A percentile compares a stretch with the other conserved stretches of the same genome.
Evolutionary conservation across 2,113 vertebrate genomes (phyloP).

Genomic region (human (Homo sapiens)): DNA sequence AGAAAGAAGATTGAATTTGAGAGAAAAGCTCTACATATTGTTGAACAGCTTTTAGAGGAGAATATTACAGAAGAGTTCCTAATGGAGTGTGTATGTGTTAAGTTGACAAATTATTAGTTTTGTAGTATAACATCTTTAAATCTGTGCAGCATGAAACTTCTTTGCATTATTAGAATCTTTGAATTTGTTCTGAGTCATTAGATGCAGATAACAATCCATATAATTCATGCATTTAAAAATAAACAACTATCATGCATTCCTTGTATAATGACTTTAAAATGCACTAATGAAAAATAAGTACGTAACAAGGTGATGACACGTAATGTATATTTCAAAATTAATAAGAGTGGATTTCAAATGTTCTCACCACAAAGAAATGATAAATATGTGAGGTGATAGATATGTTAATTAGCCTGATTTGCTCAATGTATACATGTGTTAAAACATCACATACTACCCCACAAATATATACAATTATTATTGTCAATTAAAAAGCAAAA

Average conservation of each 20-base stretch:
- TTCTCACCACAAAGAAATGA: not conserved
- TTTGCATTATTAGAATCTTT: conserved; percentile 19
- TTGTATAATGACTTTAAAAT: conserved; percentile 41
- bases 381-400: not conserved
- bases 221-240: conserved; percentile 36
- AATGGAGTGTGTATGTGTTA: conserved; percentile 89
- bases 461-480: not conserved
- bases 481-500: not conserved
- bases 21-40: conserved; percentile 88
- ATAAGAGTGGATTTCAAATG: not conserved
- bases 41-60: conserved; percentile 93
- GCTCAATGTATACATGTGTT: not conserved
- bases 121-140: not conserved
- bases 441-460: not conserved
- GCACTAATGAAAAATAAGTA: not conserved
- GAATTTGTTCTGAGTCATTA: conserved; percentile 5
- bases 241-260: not conserved
- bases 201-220: not conserved
- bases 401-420: not conserved
- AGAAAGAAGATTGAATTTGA: conserved; percentile 91
- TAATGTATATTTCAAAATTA: not conserved
- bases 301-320: not conserved
- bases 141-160: not conserved
- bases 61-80: conserved; percentile 92
- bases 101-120: conserved; percentile 15